These are phyloP conservation scores for Ferdinandea cuprea DNA, from an alignment of 2,888 invertebrate genomes.

Conservation along the genomic window DNA sequence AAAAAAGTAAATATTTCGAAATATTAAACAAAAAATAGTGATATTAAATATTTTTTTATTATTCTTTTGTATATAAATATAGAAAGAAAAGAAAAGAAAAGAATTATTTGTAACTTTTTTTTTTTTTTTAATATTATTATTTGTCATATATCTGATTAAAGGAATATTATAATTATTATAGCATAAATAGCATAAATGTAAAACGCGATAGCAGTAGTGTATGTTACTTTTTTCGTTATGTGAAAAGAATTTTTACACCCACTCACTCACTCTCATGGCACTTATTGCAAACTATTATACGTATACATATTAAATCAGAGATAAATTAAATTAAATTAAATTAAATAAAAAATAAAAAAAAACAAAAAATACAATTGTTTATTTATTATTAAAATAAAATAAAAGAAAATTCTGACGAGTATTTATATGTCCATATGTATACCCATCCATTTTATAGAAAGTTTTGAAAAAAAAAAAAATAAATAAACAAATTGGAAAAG, in stretches of 20 bases:
- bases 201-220: constrained; percentile 48
- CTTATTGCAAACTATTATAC: constrained; percentile 11
- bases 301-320: constrained; percentile 11
- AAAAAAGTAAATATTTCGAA: constrained; percentile 64
- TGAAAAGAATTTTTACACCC: constrained; percentile 59
- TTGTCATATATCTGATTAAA: constrained; percentile 30
- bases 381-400: constrained; percentile 14
- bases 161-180: constrained; percentile 38
- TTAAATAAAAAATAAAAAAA: constrained; percentile 3
- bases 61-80: constrained; percentile 68
- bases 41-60: constrained; percentile 69
- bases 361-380: background rate
- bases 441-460: constrained; percentile 55
- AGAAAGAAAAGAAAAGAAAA: constrained; percentile 38
- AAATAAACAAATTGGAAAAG: background rate
- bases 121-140: constrained; percentile 22
- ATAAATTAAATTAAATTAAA: background rate
- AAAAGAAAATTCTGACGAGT: constrained; percentile 13
- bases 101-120: constrained; percentile 26
- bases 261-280: constrained; percentile 49
- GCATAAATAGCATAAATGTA: constrained; percentile 41
- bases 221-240: constrained; percentile 63
- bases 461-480: constrained; percentile 17
- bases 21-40: constrained; percentile 58
- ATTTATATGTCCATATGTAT: constrained; percentile 45